Percentiles rank a stretch among this genome's conserved stretches.
phyloP scores from a whole-genome alignment of 2,113 vertebrate genomes.

The Ochotona princeps region DNA sequence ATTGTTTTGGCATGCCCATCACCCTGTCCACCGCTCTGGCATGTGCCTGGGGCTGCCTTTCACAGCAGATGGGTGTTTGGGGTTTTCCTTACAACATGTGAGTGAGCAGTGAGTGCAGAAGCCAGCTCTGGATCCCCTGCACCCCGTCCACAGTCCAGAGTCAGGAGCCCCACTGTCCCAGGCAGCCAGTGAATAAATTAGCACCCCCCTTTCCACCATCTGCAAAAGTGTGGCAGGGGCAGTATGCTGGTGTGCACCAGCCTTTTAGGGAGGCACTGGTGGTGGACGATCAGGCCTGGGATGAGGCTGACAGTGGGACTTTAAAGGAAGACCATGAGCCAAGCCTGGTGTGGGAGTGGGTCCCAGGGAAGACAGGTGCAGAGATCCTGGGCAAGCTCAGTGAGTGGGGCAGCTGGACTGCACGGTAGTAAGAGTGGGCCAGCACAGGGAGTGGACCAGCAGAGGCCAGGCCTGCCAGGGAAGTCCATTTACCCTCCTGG shows the following conservation, averaged over 20 bases:
- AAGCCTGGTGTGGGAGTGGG: too few relatives aligned
- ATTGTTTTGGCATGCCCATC: background rate
- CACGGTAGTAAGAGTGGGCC: background rate
- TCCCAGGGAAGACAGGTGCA: too few relatives aligned
- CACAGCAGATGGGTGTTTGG: background rate
- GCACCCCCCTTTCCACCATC: conserved; percentile 11
- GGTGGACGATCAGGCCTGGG: background rate
- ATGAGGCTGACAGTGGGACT: conserved; percentile 31
- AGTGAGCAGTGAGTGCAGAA: conserved; percentile 27
- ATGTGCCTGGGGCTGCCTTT: background rate
- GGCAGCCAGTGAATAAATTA: conserved; percentile 11
- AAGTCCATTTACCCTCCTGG: background rate
- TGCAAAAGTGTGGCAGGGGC: conserved; percentile 40
- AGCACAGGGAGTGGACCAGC: too few relatives aligned
- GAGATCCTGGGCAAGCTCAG: background rate
- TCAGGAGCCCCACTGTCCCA: conserved; percentile 44
- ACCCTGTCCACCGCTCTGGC: background rate
- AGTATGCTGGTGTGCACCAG: conserved; percentile 4
- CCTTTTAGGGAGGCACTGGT: conserved; percentile 67
- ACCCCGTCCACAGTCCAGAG: background rate
- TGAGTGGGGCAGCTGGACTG: background rate
- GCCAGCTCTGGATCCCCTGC: conserved; percentile 66
- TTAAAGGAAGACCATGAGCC: conserved; percentile 46
- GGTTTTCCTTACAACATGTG: conserved; percentile 45
- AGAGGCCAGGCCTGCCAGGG: background rate